phyloP scores from a whole-genome alignment of 2,888 invertebrate species.

The Malacosoma neustria region DNA sequence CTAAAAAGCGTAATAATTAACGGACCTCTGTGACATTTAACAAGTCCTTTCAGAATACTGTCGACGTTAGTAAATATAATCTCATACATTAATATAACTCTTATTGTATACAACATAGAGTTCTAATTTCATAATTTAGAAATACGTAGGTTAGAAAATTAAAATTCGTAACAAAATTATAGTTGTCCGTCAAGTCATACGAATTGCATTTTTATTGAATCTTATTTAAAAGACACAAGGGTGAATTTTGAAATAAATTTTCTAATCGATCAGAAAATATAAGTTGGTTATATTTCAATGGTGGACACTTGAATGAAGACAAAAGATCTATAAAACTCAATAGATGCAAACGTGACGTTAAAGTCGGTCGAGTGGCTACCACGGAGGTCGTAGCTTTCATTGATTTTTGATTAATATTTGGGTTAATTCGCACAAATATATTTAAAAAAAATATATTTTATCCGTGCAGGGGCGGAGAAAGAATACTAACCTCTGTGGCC shows the following conservation, averaged over 20 bases:
- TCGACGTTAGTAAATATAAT: conserved; percentile 13
- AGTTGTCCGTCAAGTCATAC: background rate
- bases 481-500: too few species aligned
- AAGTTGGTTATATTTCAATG: background rate
- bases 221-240: background rate
- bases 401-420: background rate
- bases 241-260: background rate
- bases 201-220: background rate
- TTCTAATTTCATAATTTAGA: background rate
- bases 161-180: background rate
- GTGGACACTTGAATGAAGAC: background rate
- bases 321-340: background rate
- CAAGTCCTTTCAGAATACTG: conserved; percentile 49
- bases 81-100: conserved; percentile 7
- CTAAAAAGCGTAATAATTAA: conserved; percentile 59
- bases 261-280: background rate
- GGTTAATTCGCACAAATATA: too few species aligned
- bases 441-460: too few species aligned
- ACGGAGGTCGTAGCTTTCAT: background rate
- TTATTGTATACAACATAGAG: conserved; percentile 18
- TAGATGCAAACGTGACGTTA: background rate
- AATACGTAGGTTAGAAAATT: background rate
- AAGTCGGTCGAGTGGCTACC: background rate
- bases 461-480: too few species aligned
- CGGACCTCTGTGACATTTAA: conserved; percentile 69